A percentile compares a stretch with the other conserved stretches of the same genome.
phyloP scores from a whole-genome alignment of 2,113 vertebrate species.

The Zapornia atra region DNA sequence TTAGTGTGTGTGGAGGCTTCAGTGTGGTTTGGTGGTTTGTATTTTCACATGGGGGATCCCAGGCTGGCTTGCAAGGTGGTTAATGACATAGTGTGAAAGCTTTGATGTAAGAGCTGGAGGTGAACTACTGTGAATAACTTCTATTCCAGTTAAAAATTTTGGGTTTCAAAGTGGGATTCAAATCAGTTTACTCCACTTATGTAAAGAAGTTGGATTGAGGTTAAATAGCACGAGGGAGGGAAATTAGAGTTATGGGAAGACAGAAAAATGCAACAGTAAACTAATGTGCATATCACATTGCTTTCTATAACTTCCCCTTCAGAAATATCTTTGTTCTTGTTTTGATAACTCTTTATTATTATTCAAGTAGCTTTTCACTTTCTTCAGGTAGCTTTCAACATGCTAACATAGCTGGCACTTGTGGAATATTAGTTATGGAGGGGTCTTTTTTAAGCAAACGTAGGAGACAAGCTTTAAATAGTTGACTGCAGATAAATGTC shows the following conservation, averaged over 20 bases:
- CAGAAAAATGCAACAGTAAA: background rate
- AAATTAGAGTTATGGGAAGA: background rate
- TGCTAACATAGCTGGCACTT: background rate
- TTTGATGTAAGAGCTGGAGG: background rate
- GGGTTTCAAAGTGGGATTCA: background rate
- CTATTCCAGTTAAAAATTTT: background rate
- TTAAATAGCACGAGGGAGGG: background rate
- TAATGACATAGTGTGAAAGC: background rate
- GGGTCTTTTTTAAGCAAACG: background rate
- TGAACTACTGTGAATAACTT: background rate
- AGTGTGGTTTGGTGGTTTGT: background rate
- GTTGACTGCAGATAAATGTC: background rate
- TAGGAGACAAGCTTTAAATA: background rate
- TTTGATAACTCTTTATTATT: background rate
- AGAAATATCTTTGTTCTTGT: background rate
- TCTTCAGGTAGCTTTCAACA: background rate
- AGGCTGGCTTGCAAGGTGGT: background rate
- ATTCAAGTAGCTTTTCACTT: rapidly evolving
- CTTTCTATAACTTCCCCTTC: background rate
- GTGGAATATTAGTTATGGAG: background rate
- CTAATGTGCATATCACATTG: background rate
- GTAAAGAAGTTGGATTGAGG: background rate
- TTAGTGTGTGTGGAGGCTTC: background rate
- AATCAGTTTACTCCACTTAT: background rate
- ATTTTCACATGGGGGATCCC: background rate